phyloP scores from a whole-genome alignment of 2,113 vertebrate genomes.

The Crotalus horridus region DNA sequence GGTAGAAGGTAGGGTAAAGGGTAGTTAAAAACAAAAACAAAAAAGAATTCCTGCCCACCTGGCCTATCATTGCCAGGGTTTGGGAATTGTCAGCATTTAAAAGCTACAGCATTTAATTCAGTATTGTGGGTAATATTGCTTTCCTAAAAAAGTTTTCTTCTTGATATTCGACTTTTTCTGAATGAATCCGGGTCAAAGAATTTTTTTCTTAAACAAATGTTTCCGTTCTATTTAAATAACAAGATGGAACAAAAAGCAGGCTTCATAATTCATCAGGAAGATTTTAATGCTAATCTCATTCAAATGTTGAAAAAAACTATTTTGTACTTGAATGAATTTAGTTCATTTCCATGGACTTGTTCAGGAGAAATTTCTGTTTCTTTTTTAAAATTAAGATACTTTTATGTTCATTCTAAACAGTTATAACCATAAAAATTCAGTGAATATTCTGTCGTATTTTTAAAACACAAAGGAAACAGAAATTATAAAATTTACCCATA shows the following conservation, averaged over 20 bases:
- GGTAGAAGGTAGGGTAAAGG: no score
- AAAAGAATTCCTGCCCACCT: no score
- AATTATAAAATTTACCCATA: constrained; percentile 57
- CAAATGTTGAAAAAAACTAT: neutral
- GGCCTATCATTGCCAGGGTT: no score
- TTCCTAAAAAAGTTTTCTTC: neutral
- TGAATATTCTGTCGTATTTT: constrained; percentile 58
- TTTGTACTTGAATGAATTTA: neutral
- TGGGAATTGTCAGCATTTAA: no score
- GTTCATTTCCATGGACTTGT: neutral
- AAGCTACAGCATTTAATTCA: no score
- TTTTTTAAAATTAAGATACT: neutral
- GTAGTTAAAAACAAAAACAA: no score
- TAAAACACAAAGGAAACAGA: constrained; percentile 46
- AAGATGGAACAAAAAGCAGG: constrained; percentile 34
- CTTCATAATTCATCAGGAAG: constrained; percentile 34
- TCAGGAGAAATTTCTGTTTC: neutral
- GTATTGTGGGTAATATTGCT: neutral
- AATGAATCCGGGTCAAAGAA: neutral
- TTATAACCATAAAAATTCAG: constrained; percentile 45
- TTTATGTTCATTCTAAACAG: neutral
- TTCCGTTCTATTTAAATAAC: constrained; percentile 20
- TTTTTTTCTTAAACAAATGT: constrained; percentile 6
- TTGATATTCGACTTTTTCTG: constrained; percentile 3
- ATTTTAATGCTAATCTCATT: neutral